These are phyloP conservation scores for Hipparchia semele DNA, from an alignment of 2,888 invertebrate species.

Conservation along the genomic window DNA sequence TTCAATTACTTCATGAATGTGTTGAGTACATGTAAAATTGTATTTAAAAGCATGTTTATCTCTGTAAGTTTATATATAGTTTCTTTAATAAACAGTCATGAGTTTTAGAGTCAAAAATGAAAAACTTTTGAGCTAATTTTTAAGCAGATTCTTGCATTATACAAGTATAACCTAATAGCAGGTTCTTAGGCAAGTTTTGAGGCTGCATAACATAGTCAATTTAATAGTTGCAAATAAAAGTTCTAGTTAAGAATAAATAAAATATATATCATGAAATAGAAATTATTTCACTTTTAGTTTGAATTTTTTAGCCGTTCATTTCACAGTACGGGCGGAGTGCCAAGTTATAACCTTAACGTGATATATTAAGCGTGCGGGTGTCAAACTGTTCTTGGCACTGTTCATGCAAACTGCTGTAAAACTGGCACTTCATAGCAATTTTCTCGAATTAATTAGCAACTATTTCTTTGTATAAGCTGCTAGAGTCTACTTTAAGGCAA, in stretches of 20 bases:
- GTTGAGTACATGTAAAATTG: too few species aligned
- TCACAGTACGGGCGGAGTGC: constrained; percentile 15
- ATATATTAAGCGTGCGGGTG: constrained; percentile 20
- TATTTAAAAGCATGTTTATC: too few species aligned
- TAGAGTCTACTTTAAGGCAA: too few species aligned
- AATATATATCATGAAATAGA: neutral
- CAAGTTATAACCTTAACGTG: constrained; percentile 27
- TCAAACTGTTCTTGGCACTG: constrained; percentile 25
- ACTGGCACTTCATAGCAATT: constrained; percentile 11
- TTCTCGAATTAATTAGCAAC: constrained; percentile 13
- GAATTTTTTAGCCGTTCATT: constrained; percentile 10
- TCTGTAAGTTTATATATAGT: too few species aligned
- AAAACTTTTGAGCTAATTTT: too few species aligned
- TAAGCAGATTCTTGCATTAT: too few species aligned
- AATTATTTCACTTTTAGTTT: constrained; percentile 3
- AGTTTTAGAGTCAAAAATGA: too few species aligned
- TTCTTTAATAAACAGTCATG: too few species aligned
- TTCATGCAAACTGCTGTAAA: constrained; percentile 21
- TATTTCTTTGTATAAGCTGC: neutral
- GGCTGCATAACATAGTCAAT: too few species aligned
- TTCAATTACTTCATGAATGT: too few species aligned
- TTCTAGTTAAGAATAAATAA: neutral
- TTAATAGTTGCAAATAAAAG: neutral
- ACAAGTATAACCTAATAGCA: too few species aligned
- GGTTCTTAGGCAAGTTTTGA: too few species aligned